Evolutionary conservation across 2,113 vertebrate species (phyloP).

Genomic region (Platysteira castanea): DNA sequence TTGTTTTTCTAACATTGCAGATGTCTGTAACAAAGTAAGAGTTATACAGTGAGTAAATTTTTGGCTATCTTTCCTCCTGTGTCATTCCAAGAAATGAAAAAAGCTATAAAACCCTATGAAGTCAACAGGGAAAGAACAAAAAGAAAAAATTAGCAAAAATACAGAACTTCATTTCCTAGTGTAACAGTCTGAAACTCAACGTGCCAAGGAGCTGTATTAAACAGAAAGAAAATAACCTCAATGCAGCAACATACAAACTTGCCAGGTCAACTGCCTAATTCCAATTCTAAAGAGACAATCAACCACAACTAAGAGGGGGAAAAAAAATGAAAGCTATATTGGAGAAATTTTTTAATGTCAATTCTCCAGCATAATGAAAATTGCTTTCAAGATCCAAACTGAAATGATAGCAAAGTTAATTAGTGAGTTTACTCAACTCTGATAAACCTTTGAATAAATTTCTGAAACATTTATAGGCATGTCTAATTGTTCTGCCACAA

Average conservation of each 20-base stretch:
- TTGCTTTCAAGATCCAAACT: not conserved
- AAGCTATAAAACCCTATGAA: not conserved
- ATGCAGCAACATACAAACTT: not conserved
- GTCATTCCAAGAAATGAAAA: not conserved
- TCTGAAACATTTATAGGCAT: not conserved
- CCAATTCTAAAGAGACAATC: not conserved
- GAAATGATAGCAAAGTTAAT: not conserved
- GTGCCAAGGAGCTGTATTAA: not conserved
- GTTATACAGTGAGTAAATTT: not conserved
- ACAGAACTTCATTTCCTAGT: not conserved
- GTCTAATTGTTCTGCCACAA: not conserved
- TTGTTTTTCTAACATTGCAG: not conserved
- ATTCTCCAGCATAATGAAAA: not conserved
- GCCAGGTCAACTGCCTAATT: not conserved
- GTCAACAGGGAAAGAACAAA: not conserved
- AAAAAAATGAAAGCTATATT: not conserved
- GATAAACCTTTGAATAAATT: not conserved
- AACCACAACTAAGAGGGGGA: not conserved
- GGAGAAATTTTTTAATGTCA: not conserved
- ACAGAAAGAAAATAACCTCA: not conserved
- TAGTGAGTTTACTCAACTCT: not conserved
- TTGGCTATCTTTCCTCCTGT: not conserved
- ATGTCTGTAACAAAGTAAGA: not conserved
- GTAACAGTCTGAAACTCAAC: not conserved
- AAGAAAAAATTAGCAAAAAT: not conserved